A percentile compares a stretch with the other conserved stretches of the same genome.
phyloP scores from a whole-genome alignment of 2,888 invertebrate genomes.

The Busseola fusca region DNA sequence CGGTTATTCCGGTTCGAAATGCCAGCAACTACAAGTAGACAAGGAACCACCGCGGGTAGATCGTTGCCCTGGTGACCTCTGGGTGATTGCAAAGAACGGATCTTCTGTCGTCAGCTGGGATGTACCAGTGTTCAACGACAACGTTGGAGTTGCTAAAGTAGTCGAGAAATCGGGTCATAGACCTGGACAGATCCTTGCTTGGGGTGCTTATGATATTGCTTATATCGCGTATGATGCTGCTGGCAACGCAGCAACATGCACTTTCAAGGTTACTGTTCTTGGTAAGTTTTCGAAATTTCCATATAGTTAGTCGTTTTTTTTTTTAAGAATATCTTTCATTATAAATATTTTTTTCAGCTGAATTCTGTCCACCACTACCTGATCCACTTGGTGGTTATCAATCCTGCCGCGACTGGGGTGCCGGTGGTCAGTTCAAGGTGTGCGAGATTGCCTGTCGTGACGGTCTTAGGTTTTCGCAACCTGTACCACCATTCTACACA shows the following conservation, averaged over 20 bases:
- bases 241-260: conserved; percentile 97
- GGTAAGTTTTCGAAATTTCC: conserved; percentile 88
- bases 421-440: conserved; percentile 98
- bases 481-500: conserved; percentile 98
- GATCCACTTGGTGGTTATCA: conserved; percentile 98
- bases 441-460: conserved; percentile 96
- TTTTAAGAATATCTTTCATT: too few species aligned
- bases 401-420: conserved; percentile 98
- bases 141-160: conserved; percentile 93
- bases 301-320: not conserved
- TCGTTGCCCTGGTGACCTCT: conserved; percentile 97
- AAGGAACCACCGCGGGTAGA: conserved; percentile 96
- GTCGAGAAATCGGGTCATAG: conserved; percentile 95
- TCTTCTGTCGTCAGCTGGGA: conserved; percentile 97
- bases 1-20: conserved; percentile 95
- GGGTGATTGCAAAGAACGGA: conserved; percentile 97
- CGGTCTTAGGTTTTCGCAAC: conserved; percentile 96
- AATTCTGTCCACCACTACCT: conserved; percentile 96
- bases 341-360: conserved; percentile 89
- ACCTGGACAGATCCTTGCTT: conserved; percentile 95
- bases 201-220: conserved; percentile 97
- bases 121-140: conserved; percentile 96
- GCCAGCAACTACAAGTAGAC: conserved; percentile 94
- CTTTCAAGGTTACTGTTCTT: conserved; percentile 96
- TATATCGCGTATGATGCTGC: conserved; percentile 98